Conservation (phyloP, 1,140 invertebrate genomes). For the Lasioglossum albipes region DNA sequence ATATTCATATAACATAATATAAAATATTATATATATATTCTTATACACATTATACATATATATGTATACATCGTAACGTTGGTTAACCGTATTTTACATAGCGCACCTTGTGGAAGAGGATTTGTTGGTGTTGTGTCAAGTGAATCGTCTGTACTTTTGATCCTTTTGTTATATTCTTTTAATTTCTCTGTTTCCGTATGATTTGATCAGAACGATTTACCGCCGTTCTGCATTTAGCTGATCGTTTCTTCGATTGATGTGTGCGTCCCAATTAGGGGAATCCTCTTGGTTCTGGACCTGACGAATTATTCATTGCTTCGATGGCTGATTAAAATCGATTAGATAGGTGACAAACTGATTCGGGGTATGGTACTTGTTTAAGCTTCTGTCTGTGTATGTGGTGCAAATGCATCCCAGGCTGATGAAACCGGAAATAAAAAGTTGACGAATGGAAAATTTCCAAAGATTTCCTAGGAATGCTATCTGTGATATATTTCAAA, state of each 20-base stretch:
- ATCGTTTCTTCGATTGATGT: constrained; percentile 44
- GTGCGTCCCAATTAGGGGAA: neutral
- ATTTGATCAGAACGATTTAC: constrained; percentile 14
- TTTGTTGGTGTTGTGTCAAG: constrained; percentile 67
- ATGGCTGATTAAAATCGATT: too few relatives aligned
- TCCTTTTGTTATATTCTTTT: neutral
- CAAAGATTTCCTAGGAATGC: too few relatives aligned
- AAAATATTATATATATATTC: too few relatives aligned
- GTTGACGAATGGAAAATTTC: too few relatives aligned
- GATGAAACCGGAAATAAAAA: too few relatives aligned
- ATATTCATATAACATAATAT: neutral
- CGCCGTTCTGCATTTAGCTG: constrained; percentile 4
- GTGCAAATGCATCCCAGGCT: too few relatives aligned
- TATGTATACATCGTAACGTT: constrained; percentile 18
- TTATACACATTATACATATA: neutral
- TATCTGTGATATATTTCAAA: too few relatives aligned
- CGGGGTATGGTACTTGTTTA: too few relatives aligned
- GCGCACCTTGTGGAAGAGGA: constrained; percentile 56
- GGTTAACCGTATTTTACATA: constrained; percentile 46
- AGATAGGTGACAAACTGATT: too few relatives aligned
- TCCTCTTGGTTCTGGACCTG: constrained; percentile 39
- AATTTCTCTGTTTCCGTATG: constrained; percentile 32
- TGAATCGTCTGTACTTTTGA: constrained; percentile 42
- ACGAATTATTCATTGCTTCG: neutral
- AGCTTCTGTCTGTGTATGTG: too few relatives aligned